Percentiles rank a stretch among this genome's conserved stretches.
These are phyloP conservation scores for Drosophila nasuta DNA, from an alignment of 1,140 invertebrate species.

Conservation along the genomic window DNA sequence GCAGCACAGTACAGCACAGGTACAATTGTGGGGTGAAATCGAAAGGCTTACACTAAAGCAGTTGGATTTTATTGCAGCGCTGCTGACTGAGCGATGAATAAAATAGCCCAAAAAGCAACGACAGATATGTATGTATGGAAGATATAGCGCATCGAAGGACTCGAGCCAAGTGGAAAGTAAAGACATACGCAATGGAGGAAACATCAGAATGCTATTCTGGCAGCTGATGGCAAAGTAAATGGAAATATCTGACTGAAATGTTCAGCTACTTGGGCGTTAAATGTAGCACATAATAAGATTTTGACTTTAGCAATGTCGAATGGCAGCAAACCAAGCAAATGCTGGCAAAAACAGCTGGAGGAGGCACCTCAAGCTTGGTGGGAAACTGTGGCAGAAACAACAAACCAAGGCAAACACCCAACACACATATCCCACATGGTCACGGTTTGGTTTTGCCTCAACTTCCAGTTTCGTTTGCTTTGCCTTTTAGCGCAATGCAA, in stretches of 20 bases:
- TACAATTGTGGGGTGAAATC: conserved; percentile 41
- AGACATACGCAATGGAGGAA: conserved; percentile 7
- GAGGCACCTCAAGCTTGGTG: no score
- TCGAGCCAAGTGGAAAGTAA: conserved; percentile 17
- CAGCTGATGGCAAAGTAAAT: conserved; percentile 34
- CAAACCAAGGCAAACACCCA: conserved; percentile 5
- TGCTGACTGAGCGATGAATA: conserved; percentile 32
- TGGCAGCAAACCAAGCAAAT: not conserved
- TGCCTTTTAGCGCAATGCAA: conserved; percentile 77
- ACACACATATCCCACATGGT: conserved; percentile 8
- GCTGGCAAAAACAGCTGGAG: no score
- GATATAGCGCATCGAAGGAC: conserved; percentile 2
- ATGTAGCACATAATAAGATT: conserved; percentile 81
- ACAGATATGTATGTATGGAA: conserved; percentile 10
- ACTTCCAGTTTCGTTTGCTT: conserved; percentile 42
- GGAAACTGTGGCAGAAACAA: conserved; percentile 1
- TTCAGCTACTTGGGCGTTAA: conserved; percentile 74
- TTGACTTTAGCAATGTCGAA: conserved; percentile 30
- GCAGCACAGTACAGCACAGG: conserved; percentile 56
- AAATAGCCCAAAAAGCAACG: conserved; percentile 18
- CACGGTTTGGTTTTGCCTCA: conserved; percentile 32
- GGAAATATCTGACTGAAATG: conserved; percentile 49
- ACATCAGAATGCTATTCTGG: conserved; percentile 27
- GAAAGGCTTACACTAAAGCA: conserved; percentile 66
- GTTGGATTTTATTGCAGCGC: conserved; percentile 76